Conservation (phyloP, 2,113 vertebrate species). For the Zosterops borbonicus region DNA sequence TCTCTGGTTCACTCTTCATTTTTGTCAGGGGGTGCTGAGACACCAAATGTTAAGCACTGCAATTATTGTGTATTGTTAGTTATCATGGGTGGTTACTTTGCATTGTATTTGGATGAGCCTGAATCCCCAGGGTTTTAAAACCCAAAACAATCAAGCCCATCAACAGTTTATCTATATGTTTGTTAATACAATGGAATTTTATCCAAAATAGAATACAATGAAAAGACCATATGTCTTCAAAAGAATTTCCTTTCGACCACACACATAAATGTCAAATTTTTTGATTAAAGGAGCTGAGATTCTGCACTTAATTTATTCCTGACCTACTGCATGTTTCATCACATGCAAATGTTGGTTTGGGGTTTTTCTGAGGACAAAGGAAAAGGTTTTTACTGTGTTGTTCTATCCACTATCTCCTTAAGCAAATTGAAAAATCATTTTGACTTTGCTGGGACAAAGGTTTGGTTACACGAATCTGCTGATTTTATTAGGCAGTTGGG, state of each 20-base stretch:
- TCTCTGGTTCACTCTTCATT: not conserved
- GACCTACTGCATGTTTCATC: not conserved
- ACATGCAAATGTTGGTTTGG: not conserved
- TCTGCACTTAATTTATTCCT: constrained; percentile 37
- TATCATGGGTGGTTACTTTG: not conserved
- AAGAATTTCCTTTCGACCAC: constrained; percentile 5
- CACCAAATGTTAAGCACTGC: not conserved
- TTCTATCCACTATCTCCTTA: not conserved
- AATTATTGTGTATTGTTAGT: not conserved
- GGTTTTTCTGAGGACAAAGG: not conserved
- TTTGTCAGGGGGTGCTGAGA: not conserved
- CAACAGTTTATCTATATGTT: not conserved
- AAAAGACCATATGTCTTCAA: not conserved
- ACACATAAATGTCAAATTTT: not conserved
- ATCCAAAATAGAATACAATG: not conserved
- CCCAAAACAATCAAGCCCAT: not conserved
- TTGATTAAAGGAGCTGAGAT: constrained; percentile 13
- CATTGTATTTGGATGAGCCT: not conserved
- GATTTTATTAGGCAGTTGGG: not conserved
- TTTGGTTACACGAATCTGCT: not conserved
- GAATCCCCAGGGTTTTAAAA: not conserved
- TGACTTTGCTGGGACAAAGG: not conserved
- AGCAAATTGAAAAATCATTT: not conserved
- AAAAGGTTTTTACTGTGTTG: not conserved
- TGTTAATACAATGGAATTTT: not conserved